Percentiles rank a stretch among this genome's conserved stretches.
Evolutionary conservation across 2,888 invertebrate species (phyloP).

Genomic region (Brenthis hecate): DNA sequence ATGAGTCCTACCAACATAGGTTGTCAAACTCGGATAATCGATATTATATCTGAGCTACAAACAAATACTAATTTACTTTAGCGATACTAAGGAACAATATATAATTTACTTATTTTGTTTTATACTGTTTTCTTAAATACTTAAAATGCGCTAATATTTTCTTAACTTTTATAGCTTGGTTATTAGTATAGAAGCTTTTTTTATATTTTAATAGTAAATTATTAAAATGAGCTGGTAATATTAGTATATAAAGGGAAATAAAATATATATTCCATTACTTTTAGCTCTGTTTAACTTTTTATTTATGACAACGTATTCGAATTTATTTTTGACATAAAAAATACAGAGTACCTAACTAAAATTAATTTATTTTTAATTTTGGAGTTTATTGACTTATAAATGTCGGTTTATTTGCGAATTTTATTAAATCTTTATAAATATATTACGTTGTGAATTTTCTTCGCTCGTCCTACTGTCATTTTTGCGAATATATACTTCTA

Average conservation of each 20-base stretch:
- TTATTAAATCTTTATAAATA: conserved; percentile 15
- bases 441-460: background rate
- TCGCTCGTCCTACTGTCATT: background rate
- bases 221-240: too few relatives aligned
- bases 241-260: too few relatives aligned
- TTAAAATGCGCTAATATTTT: too few relatives aligned
- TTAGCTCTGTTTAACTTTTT: too few relatives aligned
- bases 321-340: background rate
- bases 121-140: too few relatives aligned
- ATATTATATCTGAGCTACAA: background rate
- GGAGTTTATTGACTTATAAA: conserved; percentile 14
- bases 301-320: background rate
- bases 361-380: background rate
- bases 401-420: conserved; percentile 20
- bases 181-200: too few relatives aligned
- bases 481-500: background rate
- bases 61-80: background rate
- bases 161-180: too few relatives aligned
- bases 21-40: conserved; percentile 26
- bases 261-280: too few relatives aligned
- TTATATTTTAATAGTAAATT: too few relatives aligned
- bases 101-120: too few relatives aligned
- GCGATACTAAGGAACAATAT: too few relatives aligned
- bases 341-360: background rate
- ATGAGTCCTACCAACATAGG: conserved; percentile 45